Evolutionary conservation across 2,113 vertebrate species (phyloP), one percentile per base, ranked within the genome.

Genomic region (Takifugu flavidus): DNA sequence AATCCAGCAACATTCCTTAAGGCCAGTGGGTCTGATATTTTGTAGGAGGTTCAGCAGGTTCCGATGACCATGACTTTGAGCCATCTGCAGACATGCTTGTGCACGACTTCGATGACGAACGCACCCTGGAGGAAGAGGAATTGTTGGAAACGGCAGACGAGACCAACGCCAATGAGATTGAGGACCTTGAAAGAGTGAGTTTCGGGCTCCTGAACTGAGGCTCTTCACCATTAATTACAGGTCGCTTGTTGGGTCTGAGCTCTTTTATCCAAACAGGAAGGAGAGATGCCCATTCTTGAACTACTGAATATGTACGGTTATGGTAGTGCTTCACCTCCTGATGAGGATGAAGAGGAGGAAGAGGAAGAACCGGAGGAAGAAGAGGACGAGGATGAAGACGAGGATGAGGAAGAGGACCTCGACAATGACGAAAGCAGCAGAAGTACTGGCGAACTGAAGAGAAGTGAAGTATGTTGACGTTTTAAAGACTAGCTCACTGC

Each of bases 21-120:
- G 3, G 11, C 5, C 45, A 46, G 15, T 46, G 11, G 13, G 15
- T 46, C 44, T 14, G 10, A 46, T 46, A n/a, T 46, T 63, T 54
- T 57, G 58, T 60, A 93, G 93, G 94, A 89, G 94, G 93, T 88
- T 94, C 93, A 87, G 92, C 90, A 85, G 86, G 89, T 86, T 94
- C 94, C 57, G 95, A 94, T 74, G 97, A 99, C 92, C 93, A 93
- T 89, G 97, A 99, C 77, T 99, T 99, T 75, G 95, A 99, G 87
- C 96, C 95, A 59, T 93, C 95, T 51, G 96, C 93, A 87, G 96
- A 98, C 72, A 98, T 99, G 96, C 91, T 99, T 65, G 94, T 98
- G 78, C 97, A 99, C 81, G 97, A 98, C 89, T 99, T 94, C 85
- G 97, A 99, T 74, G 97, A 99, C 70, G 97, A 99, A 75, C 92